Evolutionary conservation across 2,113 vertebrate genomes (phyloP).

Genomic region (Scomber scombrus): DNA sequence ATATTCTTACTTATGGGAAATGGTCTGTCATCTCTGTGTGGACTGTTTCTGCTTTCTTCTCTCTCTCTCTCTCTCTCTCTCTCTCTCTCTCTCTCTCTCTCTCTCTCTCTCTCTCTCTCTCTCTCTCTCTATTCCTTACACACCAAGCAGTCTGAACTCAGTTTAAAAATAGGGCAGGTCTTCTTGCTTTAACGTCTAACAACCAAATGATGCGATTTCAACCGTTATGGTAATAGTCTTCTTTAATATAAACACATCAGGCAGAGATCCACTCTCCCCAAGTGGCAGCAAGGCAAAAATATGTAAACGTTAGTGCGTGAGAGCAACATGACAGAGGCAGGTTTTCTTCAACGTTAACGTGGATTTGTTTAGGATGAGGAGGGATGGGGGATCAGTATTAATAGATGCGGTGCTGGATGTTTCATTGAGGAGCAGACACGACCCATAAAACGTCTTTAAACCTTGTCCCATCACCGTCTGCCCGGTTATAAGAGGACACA

Average conservation of each 20-base stretch:
- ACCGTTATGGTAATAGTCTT: neutral
- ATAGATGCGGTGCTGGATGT: neutral
- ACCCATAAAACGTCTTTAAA: neutral
- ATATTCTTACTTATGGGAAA: neutral
- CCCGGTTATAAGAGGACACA: neutral
- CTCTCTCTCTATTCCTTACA: too few species aligned
- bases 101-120: too few species aligned
- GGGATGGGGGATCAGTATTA: neutral
- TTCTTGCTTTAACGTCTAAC: neutral
- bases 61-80: too few species aligned
- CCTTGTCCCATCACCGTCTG: neutral
- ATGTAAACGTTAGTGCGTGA: neutral
- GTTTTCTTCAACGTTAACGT: too few species aligned
- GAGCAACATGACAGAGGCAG: neutral
- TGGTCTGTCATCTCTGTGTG: neutral
- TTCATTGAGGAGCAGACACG: neutral
- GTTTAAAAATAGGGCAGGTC: neutral
- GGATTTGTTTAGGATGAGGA: neutral
- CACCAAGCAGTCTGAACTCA: neutral
- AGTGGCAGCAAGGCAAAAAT: too few species aligned
- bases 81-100: too few species aligned
- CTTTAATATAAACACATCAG: neutral
- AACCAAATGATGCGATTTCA: neutral
- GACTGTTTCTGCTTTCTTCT: neutral
- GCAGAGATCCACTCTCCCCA: neutral